phyloP scores from a whole-genome alignment of 2,113 vertebrate genomes.

The Neodon shergylaensis region DNA sequence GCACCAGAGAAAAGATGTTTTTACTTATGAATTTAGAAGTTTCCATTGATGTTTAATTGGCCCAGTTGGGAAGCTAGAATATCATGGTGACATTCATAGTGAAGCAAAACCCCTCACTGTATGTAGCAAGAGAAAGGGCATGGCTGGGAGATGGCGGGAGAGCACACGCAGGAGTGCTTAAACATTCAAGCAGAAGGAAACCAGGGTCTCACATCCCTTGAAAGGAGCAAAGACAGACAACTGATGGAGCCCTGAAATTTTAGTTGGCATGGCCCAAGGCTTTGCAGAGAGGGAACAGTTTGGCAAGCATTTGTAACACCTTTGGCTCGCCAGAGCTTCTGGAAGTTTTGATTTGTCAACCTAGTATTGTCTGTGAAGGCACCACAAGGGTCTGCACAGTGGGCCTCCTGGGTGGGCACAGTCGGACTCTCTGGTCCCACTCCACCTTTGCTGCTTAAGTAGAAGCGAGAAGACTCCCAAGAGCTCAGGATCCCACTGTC shows the following conservation, averaged over 20 bases:
- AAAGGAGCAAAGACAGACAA: too few relatives aligned
- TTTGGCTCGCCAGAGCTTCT: neutral
- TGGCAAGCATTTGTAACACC: neutral
- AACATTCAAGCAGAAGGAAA: neutral
- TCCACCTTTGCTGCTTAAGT: neutral
- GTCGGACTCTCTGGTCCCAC: neutral
- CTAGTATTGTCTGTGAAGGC: neutral
- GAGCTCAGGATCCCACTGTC: neutral
- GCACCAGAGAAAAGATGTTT: neutral
- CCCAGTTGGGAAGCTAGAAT: too few relatives aligned
- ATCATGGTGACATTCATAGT: neutral
- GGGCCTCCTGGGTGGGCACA: neutral
- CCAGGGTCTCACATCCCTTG: neutral
- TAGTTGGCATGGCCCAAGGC: neutral
- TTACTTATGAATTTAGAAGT: neutral
- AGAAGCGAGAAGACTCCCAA: neutral
- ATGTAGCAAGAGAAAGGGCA: neutral
- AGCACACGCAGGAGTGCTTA: neutral
- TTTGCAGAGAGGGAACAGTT: neutral
- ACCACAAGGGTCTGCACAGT: neutral
- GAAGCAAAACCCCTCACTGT: neutral
- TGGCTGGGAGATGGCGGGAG: accelerated
- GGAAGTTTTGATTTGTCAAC: neutral
- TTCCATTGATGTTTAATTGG: too few relatives aligned
- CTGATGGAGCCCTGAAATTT: neutral